Evolutionary conservation across 2,797 vertebrate genomes (phyloP), one percentile per base, ranked within the genome.

Genomic region (Dallia pectoralis): DNA sequence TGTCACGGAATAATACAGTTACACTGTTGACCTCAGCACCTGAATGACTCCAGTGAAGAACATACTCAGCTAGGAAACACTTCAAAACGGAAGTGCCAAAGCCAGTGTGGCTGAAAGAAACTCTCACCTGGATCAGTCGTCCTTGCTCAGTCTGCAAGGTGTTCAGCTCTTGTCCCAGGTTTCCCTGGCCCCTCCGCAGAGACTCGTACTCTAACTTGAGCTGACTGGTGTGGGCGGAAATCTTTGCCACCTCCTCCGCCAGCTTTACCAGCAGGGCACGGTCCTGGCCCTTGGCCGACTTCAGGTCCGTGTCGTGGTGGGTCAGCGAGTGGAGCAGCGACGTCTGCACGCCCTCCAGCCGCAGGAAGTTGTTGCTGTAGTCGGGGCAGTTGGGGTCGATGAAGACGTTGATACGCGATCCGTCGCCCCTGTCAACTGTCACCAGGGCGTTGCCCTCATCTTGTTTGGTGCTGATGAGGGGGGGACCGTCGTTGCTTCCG

Each of bases 301-400:
- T 91, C 1, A 91, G 83, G 16, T 92, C 92, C 0, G 91, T 77
- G 0, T 91, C 93, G 2, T 92, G 94, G 84, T 92, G 88, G 0
- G 89, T 89, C 84, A 98, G 70, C 0, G 88, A 87, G 0, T 80
- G 89, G 73, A 97, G 91, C 81, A 97, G 81, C 0, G 95, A 95
- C 19, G 84, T 91, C 86, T 97, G 96, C 71, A 95, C 89, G 0
- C 89, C 94, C 81, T 97, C 96, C 88, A 96, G 85, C 15, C 91
- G 93, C 33, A 94, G 78, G 11, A 97, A 90, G 81, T 92, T 81
- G 1, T 92, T 91, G 0, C 87, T 84, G 0, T 93, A 86, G 30
- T 95, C 95, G 0, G 94, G 95, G 85, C 96, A 97, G 86, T 95
- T 95, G 0, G 96, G 95, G 79, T 96, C 96, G 4, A 96, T 91